Evolutionary conservation across 2,888 invertebrate genomes (phyloP), one percentile per base, ranked within the genome.

Genomic region (Thelaira solivaga): DNA sequence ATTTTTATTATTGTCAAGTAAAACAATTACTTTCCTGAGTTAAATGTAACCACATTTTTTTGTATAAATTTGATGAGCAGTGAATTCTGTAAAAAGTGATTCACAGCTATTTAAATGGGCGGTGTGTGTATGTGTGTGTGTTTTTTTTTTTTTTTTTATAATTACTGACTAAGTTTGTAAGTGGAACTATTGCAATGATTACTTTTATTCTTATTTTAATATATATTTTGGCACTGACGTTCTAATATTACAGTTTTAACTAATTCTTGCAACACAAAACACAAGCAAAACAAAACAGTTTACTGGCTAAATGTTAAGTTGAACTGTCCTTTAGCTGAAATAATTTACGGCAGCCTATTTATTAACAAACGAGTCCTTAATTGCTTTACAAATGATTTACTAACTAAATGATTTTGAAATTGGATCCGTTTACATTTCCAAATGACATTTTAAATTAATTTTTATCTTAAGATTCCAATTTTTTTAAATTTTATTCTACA

Each of bases 221-320:
- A 29, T 49, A 73, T 65, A 74, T 61, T 74, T 75, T 75, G 74
- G 74, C 74, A 75, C 74, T 68, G 39, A 41, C 31, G 29, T 39
- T 34, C 49, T n/a, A 59, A 31, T 59, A 51, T 59, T 57, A 57
- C 10, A 53, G 1, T 53, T 65, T 45, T 10, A 18, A 47, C 36
- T 47, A 26, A 39, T 45, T 20, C 45, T 59, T 36, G 18, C 3
- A 57, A 24, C 13, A 34, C 22, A 45, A 45, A n/a, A n/a, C n/a
- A n/a, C n/a, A n/a, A n/a, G n/a, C n/a, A n/a, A n/a, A n/a, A n/a
- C n/a, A n/a, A n/a, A n/a, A n/a, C 1, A 41, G 39, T 13, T 29
- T 59, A 69, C 68, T 68, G 68, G 57, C 68, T 47, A 45, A 45
- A 18, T 53, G 26, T n/a, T 5, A 20, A 31, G 11, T 20, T 59